Percentiles rank a stretch among this genome's conserved stretches.
These are phyloP conservation scores for Chrysolina haemoptera DNA, from an alignment of 2,888 invertebrate genomes.

Conservation along the genomic window DNA sequence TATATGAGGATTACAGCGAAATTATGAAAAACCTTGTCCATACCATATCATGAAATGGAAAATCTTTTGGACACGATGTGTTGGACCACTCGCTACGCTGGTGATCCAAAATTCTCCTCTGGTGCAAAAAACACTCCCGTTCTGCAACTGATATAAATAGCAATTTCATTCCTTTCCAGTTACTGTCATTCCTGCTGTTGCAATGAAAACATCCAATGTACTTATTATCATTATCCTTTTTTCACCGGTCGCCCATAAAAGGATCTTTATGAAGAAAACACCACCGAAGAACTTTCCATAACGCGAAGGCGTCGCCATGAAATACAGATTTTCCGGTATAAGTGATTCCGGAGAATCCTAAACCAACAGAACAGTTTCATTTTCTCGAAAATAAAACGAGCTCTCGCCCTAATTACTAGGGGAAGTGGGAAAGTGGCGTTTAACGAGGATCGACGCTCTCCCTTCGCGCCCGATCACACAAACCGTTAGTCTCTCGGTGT, in stretches of 20 bases:
- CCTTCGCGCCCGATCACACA: conserved; percentile 5
- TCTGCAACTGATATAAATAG: too few species aligned
- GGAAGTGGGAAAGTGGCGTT: conserved; percentile 55
- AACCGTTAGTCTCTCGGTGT: conserved; percentile 12
- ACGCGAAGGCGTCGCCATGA: conserved; percentile 31
- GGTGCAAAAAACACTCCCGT: too few species aligned
- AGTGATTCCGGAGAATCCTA: conserved; percentile 36
- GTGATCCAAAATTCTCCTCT: too few species aligned
- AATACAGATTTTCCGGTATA: conserved; percentile 46
- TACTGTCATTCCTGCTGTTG: too few species aligned
- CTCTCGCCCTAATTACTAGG: conserved; percentile 55
- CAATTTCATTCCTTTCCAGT: too few species aligned
- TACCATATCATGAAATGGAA: too few species aligned
- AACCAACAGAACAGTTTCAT: conserved; percentile 55
- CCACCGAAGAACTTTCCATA: conserved; percentile 18
- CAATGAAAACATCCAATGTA: too few species aligned
- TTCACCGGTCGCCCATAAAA: neutral
- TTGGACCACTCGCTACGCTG: too few species aligned
- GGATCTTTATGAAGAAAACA: neutral
- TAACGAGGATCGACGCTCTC: conserved; percentile 48
- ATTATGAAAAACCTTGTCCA: too few species aligned
- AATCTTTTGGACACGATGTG: too few species aligned
- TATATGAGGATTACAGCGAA: too few species aligned
- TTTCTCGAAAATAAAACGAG: conserved; percentile 56
- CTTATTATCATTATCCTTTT: too few species aligned